A percentile compares a stretch with the other conserved stretches of the same genome.
These are phyloP conservation scores for Homarus americanus DNA, from an alignment of 1,140 invertebrate genomes.

Conservation along the genomic window DNA sequence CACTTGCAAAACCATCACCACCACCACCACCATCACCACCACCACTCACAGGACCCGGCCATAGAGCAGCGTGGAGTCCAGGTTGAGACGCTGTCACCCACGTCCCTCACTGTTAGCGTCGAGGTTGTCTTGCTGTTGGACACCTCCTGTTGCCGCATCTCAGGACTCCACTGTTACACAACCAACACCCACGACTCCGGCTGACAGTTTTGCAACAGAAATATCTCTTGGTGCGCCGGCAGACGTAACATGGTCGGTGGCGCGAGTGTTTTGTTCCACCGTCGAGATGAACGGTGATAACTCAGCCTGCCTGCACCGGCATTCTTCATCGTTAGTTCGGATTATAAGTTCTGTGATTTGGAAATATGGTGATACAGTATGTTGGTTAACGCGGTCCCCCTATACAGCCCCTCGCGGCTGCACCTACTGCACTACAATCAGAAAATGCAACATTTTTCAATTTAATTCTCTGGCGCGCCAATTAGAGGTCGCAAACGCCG, in stretches of 20 bases:
- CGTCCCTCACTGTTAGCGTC: not conserved
- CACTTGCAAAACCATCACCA: not conserved
- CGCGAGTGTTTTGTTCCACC: not conserved
- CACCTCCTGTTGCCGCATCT: not conserved
- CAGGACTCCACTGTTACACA: not conserved
- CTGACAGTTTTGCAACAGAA: not conserved
- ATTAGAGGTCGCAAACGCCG: slow-evolving; percentile 21
- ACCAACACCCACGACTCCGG: not conserved
- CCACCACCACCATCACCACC: not conserved
- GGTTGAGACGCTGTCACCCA: not conserved
- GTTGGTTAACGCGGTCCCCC: too few species aligned
- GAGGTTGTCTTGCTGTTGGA: not conserved
- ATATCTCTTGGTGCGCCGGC: not conserved
- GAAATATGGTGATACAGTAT: too few species aligned
- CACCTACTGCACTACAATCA: too few species aligned
- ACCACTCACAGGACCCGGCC: not conserved
- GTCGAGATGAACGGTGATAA: not conserved
- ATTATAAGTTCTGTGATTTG: not conserved
- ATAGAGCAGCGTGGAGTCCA: too few species aligned
- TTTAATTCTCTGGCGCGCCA: not conserved
- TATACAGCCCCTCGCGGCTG: too few species aligned
- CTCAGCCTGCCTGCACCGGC: not conserved
- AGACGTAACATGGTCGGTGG: not conserved
- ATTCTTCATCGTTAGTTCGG: not conserved
- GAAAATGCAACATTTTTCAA: too few species aligned